Evolutionary conservation across 1,140 invertebrate genomes (phyloP).

Genomic region (Sycophaga agraensis): DNA sequence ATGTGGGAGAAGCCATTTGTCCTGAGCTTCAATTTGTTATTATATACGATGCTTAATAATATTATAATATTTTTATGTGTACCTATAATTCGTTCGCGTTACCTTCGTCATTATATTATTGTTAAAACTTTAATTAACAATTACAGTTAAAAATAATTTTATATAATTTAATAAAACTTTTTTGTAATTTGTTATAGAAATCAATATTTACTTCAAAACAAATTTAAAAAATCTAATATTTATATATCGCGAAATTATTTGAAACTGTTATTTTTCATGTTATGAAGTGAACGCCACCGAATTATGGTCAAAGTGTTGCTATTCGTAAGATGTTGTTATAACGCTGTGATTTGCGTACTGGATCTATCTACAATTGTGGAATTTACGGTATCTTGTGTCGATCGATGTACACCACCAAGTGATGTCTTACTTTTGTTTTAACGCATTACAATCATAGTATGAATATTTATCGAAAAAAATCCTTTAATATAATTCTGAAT

Average conservation of each 20-base stretch:
- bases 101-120: too few species aligned
- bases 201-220: not conserved
- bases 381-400: not conserved
- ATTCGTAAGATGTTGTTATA: slow-evolving; percentile 59
- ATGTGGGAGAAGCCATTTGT: slow-evolving; percentile 47
- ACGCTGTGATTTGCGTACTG: slow-evolving; percentile 47
- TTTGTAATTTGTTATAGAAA: too few species aligned
- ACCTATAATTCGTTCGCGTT: slow-evolving; percentile 46
- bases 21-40: slow-evolving; percentile 59
- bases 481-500: too few species aligned
- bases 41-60: slow-evolving; percentile 54
- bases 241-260: too few species aligned
- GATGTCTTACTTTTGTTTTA: too few species aligned
- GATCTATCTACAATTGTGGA: slow-evolving; percentile 20
- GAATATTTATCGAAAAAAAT: too few species aligned
- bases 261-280: not conserved
- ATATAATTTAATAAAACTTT: too few species aligned
- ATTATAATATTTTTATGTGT: slow-evolving; percentile 59
- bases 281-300: slow-evolving; percentile 44
- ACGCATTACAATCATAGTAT: too few species aligned
- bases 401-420: not conserved
- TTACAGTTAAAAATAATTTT: too few species aligned
- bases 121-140: too few species aligned
- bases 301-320: slow-evolving; percentile 55
- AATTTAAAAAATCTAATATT: slow-evolving; percentile 18